These are phyloP conservation scores for Chromis chromis DNA, from an alignment of 2,797 vertebrate genomes.

Conservation along the genomic window DNA sequence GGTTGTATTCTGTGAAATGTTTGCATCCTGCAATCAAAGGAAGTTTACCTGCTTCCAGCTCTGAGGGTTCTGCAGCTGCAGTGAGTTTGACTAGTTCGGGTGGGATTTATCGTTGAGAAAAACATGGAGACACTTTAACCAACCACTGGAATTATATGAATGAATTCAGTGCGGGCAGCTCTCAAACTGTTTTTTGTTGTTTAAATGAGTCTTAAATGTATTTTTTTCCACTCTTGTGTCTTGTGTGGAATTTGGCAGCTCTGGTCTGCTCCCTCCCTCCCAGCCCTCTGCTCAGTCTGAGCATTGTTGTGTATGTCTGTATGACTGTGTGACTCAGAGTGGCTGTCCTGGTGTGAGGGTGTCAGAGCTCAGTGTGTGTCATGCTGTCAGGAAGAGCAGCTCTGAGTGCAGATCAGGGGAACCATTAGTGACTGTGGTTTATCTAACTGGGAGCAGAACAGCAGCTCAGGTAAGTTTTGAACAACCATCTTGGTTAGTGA, in stretches of 20 bases:
- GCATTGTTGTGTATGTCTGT: conserved; percentile 54
- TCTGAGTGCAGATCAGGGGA: conserved; percentile 43
- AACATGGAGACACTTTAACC: conserved; percentile 37
- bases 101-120: conserved; percentile 28
- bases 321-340: conserved; percentile 65
- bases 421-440: conserved; percentile 33
- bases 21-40: conserved; percentile 20
- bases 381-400: conserved; percentile 58
- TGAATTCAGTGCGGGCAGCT: conserved; percentile 31
- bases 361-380: conserved; percentile 68
- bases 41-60: conserved; percentile 44
- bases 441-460: conserved; percentile 19
- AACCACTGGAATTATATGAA: conserved; percentile 55
- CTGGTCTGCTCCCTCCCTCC: conserved; percentile 66
- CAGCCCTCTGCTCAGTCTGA: conserved; percentile 50
- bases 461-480: conserved; percentile 63
- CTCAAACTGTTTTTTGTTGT: conserved; percentile 45
- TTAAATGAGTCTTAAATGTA: conserved; percentile 56
- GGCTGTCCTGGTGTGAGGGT: conserved; percentile 69
- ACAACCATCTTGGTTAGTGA: background rate
- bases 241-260: conserved; percentile 77
- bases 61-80: conserved; percentile 13
- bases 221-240: conserved; percentile 60
- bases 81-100: conserved; percentile 3
- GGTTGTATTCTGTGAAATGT: conserved; percentile 28